These are phyloP conservation scores for Chionoecetes opilio DNA, from an alignment of 1,140 invertebrate species.

Conservation along the genomic window DNA sequence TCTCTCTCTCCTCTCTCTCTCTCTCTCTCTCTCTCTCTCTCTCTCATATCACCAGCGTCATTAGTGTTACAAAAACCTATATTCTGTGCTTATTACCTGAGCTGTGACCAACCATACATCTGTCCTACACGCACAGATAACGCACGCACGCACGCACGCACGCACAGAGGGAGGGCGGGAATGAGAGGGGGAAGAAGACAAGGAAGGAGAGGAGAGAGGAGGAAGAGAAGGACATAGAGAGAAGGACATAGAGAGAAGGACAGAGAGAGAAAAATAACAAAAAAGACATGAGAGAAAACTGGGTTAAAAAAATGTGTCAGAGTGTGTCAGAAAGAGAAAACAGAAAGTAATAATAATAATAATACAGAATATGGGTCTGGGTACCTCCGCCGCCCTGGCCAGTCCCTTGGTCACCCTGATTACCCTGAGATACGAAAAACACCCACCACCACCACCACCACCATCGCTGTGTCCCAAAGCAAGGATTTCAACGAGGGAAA, in stretches of 20 bases:
- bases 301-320: too few relatives aligned
- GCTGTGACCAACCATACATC: not conserved
- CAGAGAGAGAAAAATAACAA: too few relatives aligned
- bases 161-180: too few relatives aligned
- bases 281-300: too few relatives aligned
- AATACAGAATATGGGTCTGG: too few relatives aligned
- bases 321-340: too few relatives aligned
- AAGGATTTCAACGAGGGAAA: conserved; percentile 1
- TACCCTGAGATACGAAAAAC: not conserved
- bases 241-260: too few relatives aligned
- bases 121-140: not conserved
- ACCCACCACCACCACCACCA: not conserved
- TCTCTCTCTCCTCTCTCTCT: conserved; percentile 8
- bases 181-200: too few relatives aligned
- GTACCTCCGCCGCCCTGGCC: not conserved
- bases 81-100: not conserved
- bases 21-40: conserved; percentile 11
- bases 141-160: not conserved
- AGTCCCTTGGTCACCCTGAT: conserved; percentile 2
- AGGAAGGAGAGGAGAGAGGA: too few relatives aligned
- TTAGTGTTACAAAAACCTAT: too few relatives aligned
- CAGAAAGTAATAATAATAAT: too few relatives aligned
- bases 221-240: too few relatives aligned
- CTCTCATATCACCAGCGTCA: not conserved
- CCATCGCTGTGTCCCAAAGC: not conserved